phyloP scores from a whole-genome alignment of 2,113 vertebrate genomes.

The Pseudorectes ferrugineus region DNA sequence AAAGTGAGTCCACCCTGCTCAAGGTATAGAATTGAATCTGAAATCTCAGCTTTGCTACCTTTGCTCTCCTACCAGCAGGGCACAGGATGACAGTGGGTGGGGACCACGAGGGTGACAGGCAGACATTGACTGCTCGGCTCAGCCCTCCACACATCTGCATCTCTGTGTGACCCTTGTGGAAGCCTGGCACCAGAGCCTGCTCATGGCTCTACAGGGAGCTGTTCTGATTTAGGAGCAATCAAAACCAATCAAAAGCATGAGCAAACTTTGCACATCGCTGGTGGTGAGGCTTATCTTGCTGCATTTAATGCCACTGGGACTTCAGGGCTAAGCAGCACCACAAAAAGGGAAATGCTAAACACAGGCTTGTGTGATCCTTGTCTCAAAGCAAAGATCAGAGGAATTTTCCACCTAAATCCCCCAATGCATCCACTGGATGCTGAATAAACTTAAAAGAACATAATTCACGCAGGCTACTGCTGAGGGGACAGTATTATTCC shows the following conservation, averaged over 20 bases:
- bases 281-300: background rate
- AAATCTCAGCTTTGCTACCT: background rate
- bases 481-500: background rate
- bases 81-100: background rate
- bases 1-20: background rate
- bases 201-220: background rate
- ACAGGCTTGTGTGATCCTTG: background rate
- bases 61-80: background rate
- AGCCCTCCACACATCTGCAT: background rate
- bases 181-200: background rate
- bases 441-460: background rate
- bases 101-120: background rate
- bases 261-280: background rate
- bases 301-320: background rate
- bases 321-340: background rate
- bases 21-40: background rate
- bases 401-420: background rate
- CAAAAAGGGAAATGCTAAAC: background rate
- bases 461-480: background rate
- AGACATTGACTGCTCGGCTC: background rate
- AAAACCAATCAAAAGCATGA: background rate
- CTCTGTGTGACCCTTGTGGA: background rate
- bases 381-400: background rate
- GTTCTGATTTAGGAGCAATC: background rate
- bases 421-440: rapidly evolving